These are phyloP conservation scores for Harmothoe impar DNA, from an alignment of 2,888 invertebrate species.

Conservation along the genomic window DNA sequence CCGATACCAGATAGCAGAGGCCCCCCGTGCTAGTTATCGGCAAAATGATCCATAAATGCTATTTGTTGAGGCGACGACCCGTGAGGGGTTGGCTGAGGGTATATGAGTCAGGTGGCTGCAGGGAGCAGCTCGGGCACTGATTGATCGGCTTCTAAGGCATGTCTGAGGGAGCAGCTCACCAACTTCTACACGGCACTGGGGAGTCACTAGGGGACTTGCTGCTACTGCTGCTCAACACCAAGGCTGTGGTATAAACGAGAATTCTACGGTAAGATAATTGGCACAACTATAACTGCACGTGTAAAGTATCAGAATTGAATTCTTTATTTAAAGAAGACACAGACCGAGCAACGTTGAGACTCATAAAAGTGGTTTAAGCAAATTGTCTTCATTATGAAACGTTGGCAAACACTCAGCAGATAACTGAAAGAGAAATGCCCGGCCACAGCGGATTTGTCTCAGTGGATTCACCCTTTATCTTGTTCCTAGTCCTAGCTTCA, in stretches of 20 bases:
- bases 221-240: background rate
- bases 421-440: too few relatives aligned
- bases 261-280: too few relatives aligned
- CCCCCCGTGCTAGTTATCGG: conserved; percentile 36
- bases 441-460: too few relatives aligned
- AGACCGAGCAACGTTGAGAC: too few relatives aligned
- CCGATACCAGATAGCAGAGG: conserved; percentile 18
- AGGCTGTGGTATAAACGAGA: background rate
- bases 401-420: too few relatives aligned
- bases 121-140: conserved; percentile 16
- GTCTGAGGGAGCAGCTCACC: background rate
- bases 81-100: background rate
- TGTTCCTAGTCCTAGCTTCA: too few relatives aligned
- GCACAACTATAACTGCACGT: too few relatives aligned
- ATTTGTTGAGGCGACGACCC: conserved; percentile 29
- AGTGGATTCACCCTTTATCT: too few relatives aligned
- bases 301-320: too few relatives aligned
- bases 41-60: conserved; percentile 42
- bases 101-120: background rate
- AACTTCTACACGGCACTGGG: background rate
- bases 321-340: too few relatives aligned
- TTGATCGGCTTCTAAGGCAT: conserved; percentile 4
- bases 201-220: background rate
- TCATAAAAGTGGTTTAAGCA: too few relatives aligned
- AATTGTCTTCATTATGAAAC: too few relatives aligned